Evolutionary conservation across 2,797 vertebrate genomes (phyloP).

Genomic region (Notoglanidium macrostoma): DNA sequence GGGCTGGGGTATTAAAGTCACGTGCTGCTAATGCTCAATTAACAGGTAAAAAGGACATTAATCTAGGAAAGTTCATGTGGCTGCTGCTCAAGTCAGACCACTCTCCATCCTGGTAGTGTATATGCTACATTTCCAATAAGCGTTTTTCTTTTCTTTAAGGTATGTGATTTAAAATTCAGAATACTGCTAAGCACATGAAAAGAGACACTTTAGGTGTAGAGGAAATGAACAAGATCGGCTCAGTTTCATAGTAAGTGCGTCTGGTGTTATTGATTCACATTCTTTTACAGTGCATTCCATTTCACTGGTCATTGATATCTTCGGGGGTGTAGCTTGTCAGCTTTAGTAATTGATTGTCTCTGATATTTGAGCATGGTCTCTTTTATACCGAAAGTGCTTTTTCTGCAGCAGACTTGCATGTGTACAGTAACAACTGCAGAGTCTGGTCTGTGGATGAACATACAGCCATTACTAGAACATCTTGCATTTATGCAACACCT

Average conservation of each 20-base stretch:
- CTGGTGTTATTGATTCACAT: slow-evolving; percentile 81
- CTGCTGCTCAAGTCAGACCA: slow-evolving; percentile 62
- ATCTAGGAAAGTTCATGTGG: slow-evolving; percentile 49
- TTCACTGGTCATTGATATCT: slow-evolving; percentile 91
- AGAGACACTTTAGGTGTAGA: slow-evolving; percentile 69
- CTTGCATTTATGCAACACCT: neutral
- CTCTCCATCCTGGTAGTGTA: slow-evolving; percentile 59
- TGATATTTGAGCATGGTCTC: slow-evolving; percentile 80
- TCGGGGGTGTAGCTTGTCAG: slow-evolving; percentile 88
- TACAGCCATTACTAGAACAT: neutral
- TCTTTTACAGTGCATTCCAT: slow-evolving; percentile 83
- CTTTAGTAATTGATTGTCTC: slow-evolving; percentile 87
- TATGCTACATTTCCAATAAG: slow-evolving; percentile 63
- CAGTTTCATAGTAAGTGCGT: slow-evolving; percentile 91
- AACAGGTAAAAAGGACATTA: slow-evolving; percentile 58
- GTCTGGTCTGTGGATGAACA: slow-evolving; percentile 26
- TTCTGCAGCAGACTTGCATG: slow-evolving; percentile 68
- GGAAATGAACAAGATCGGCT: slow-evolving; percentile 82
- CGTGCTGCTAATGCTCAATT: slow-evolving; percentile 43
- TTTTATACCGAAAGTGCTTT: slow-evolving; percentile 69
- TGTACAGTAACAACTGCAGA: slow-evolving; percentile 44
- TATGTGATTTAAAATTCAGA: slow-evolving; percentile 20
- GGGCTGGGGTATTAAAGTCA: slow-evolving; percentile 44
- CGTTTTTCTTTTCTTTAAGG: slow-evolving; percentile 31
- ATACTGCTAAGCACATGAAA: slow-evolving; percentile 46